A percentile compares a stretch with the other conserved stretches of the same genome.
phyloP scores from a whole-genome alignment of 2,113 vertebrate genomes.

The Lampris incognitus region DNA sequence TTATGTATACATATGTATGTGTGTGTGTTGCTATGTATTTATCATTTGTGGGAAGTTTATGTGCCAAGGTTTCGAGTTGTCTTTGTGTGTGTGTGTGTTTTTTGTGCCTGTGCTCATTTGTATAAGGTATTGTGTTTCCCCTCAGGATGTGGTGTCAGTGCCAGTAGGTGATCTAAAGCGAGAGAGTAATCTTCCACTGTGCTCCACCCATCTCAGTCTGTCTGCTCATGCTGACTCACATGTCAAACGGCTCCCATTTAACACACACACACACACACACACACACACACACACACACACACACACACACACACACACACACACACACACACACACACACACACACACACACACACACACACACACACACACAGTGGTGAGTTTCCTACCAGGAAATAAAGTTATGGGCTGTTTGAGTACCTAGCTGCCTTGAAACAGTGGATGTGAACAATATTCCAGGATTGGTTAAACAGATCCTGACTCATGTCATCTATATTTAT shows the following conservation, averaged over 20 bases:
- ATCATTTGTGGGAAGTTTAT: too few relatives aligned
- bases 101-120: neutral
- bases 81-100: neutral
- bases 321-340: neutral
- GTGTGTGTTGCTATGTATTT: neutral
- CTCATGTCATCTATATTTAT: too few relatives aligned
- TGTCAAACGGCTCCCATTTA: slow-evolving; percentile 9
- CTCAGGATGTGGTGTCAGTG: slow-evolving; percentile 11
- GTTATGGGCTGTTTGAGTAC: too few relatives aligned
- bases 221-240: neutral
- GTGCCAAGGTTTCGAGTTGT: neutral
- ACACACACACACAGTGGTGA: too few relatives aligned
- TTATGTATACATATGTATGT: neutral
- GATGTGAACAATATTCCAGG: too few relatives aligned
- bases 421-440: too few relatives aligned
- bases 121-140: slow-evolving; percentile 10
- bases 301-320: neutral
- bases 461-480: too few relatives aligned
- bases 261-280: slow-evolving; percentile 2
- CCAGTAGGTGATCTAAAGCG: slow-evolving; percentile 33
- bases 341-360: neutral
- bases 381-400: too few relatives aligned
- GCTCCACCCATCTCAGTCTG: neutral
- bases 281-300: neutral
- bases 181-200: slow-evolving; percentile 21